phyloP scores from a whole-genome alignment of 1,140 invertebrate genomes.

The Caenorhabditis inopinata region DNA sequence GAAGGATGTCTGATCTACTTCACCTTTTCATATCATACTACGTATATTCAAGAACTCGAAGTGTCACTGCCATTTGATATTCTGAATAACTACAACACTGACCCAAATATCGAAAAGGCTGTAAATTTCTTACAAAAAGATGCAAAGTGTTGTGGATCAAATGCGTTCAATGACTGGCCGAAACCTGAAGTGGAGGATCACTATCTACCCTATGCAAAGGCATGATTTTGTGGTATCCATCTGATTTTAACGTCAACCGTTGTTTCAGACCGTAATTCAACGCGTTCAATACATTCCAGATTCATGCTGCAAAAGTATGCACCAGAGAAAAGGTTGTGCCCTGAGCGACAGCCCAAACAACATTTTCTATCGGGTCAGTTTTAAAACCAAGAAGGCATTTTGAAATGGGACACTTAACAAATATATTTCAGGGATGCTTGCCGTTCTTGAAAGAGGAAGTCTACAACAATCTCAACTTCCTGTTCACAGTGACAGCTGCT shows the following conservation, averaged over 20 bases:
- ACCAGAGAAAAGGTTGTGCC: neutral
- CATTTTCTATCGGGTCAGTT: constrained; percentile 11
- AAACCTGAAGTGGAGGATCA: constrained; percentile 14
- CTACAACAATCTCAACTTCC: constrained; percentile 27
- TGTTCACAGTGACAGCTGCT: constrained; percentile 1
- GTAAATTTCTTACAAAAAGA: neutral
- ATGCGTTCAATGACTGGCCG: neutral
- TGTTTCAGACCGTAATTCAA: neutral
- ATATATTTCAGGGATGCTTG: neutral
- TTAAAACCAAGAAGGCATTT: neutral
- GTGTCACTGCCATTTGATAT: neutral
- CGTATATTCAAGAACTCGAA: neutral
- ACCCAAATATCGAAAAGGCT: neutral
- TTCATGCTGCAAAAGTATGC: neutral
- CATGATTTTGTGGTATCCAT: too few species aligned
- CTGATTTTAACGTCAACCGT: too few species aligned
- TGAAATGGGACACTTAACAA: neutral
- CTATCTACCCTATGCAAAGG: constrained; percentile 2
- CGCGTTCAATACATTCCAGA: neutral
- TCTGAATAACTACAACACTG: neutral
- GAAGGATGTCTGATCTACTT: constrained; percentile 15
- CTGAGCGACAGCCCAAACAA: constrained; percentile 24
- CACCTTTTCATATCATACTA: neutral
- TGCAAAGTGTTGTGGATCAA: neutral
- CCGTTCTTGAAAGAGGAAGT: constrained; percentile 27